Percentiles rank a stretch among this genome's conserved stretches.
Conservation (phyloP, 2,888 invertebrate genomes). For the Drosophila kuntzei region DNA sequence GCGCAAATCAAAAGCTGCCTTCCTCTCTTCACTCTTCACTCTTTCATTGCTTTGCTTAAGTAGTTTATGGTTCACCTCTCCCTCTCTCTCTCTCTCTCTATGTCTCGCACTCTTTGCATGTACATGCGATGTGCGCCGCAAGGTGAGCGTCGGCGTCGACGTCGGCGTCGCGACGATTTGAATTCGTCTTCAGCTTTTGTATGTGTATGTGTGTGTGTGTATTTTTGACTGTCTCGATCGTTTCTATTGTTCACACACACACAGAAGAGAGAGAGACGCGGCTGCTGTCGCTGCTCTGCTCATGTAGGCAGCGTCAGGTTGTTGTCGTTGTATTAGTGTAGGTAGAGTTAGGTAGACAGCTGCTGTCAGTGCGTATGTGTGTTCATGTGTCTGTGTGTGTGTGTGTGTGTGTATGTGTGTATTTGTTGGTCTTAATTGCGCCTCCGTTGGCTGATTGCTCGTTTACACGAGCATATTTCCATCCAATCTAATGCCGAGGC, state of each 20-base stretch:
- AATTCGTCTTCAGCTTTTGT: slow-evolving; percentile 39
- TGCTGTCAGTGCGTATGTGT: slow-evolving; percentile 7
- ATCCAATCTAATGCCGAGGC: slow-evolving; percentile 81
- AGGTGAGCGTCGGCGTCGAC: slow-evolving; percentile 50
- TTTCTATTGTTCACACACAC: slow-evolving; percentile 70
- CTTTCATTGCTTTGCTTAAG: slow-evolving; percentile 35
- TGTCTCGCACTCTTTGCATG: slow-evolving; percentile 15
- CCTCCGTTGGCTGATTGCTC: slow-evolving; percentile 65
- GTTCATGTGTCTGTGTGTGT: no score
- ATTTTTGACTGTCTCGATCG: slow-evolving; percentile 57
- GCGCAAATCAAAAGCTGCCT: slow-evolving; percentile 60
- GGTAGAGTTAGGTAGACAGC: slow-evolving; percentile 46
- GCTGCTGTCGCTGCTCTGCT: slow-evolving; percentile 21
- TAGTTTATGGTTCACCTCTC: slow-evolving; percentile 34
- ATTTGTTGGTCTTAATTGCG: slow-evolving; percentile 67
- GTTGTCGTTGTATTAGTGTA: slow-evolving; percentile 38
- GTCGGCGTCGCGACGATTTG: slow-evolving; percentile 13
- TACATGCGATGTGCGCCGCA: slow-evolving; percentile 48
- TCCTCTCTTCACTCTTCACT: slow-evolving; percentile 26
- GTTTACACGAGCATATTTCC: slow-evolving; percentile 69
- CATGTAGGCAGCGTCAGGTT: slow-evolving; percentile 62
- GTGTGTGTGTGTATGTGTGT: slow-evolving; percentile 11
- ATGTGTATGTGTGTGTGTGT: slow-evolving; percentile 20
- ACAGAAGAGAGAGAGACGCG: not conserved
- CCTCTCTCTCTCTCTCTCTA: slow-evolving; percentile 10